Evolutionary conservation across 2,113 vertebrate species (phyloP).

Genomic region (Chascanopsetta lugubris): DNA sequence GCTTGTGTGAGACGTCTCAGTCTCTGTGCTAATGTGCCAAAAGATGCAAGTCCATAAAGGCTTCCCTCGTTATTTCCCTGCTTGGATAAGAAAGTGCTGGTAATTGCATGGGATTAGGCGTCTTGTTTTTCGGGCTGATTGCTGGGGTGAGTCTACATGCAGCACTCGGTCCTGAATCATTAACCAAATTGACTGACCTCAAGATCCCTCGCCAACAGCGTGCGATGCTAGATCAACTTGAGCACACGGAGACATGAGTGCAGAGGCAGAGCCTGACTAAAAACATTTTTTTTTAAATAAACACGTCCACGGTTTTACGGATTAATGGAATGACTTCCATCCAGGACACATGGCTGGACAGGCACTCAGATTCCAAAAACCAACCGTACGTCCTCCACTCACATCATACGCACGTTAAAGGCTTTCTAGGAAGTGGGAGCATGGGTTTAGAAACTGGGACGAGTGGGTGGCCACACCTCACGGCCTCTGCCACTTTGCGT

Average conservation of each 20-base stretch:
- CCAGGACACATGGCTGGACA: constrained; percentile 31
- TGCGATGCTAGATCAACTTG: constrained; percentile 33
- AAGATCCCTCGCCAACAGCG: constrained; percentile 48
- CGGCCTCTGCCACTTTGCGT: constrained; percentile 53
- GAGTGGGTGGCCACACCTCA: constrained; percentile 53
- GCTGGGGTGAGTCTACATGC: constrained; percentile 2
- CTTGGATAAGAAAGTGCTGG: neutral
- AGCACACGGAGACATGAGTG: constrained; percentile 10
- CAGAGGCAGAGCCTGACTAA: constrained; percentile 11
- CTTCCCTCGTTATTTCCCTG: neutral
- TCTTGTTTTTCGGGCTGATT: too few species aligned
- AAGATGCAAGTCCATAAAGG: neutral
- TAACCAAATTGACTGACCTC: constrained; percentile 57
- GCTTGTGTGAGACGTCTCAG: too few species aligned
- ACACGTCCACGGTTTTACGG: constrained; percentile 32
- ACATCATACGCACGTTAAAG: constrained; percentile 32
- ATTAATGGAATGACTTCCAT: constrained; percentile 45
- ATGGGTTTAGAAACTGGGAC: constrained; percentile 53
- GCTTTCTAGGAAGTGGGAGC: constrained; percentile 21
- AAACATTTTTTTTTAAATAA: too few species aligned
- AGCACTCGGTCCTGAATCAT: constrained; percentile 35
- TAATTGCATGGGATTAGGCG: constrained; percentile 2
- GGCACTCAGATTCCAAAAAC: constrained; percentile 31
- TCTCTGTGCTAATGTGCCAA: too few species aligned
- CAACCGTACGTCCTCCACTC: constrained; percentile 22